Evolutionary conservation across 2,113 vertebrate species (phyloP), one percentile per base, ranked within the genome.

Genomic region (Tetraodon nigroviridis): DNA sequence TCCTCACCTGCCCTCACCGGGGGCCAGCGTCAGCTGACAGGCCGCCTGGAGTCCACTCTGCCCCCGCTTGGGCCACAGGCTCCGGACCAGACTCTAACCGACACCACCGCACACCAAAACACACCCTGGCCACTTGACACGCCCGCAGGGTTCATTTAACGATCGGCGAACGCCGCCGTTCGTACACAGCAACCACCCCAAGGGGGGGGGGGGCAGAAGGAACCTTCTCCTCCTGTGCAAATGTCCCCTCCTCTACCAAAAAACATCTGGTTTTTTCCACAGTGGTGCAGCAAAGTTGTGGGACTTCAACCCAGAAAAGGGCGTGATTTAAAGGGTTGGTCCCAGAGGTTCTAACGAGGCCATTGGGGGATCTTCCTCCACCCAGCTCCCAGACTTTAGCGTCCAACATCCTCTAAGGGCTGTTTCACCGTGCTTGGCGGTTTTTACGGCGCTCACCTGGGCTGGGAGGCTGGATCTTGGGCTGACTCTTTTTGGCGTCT

Each of bases 381-480:
- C n/a, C n/a, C n/a, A n/a, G n/a, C n/a, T n/a, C n/a, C n/a, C n/a
- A n/a, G n/a, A n/a, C n/a, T n/a, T n/a, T n/a, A n/a, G n/a, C n/a
- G n/a, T 32, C 6, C 3, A 24, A 24, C 22, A 24, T 5, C 22
- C 22, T 24, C 22, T 24, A 5, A 24, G 5, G 5, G 22, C 22
- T 24, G 22, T 24, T 24, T 24, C 27, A 29, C 27, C 27, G 7
- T 29, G 32, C 1, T 1, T 2, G 32, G 32, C 32, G 2, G 32
- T 8, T 1, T 1, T 6, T 5, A 14, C 19, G 22, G 22, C 15
- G 49, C 92, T 90, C 84, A 99, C 97, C 97, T 86, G 96, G 97
- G 81, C 96, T 98, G 0, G 97, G 97, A 63, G 97, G 97, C 64
- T 99, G 95, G 77, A 98, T 92, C 91, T 98, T 99, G 37, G 95